Conservation (phyloP, 2,888 invertebrate species). For the Steinernema hermaphroditum region DNA sequence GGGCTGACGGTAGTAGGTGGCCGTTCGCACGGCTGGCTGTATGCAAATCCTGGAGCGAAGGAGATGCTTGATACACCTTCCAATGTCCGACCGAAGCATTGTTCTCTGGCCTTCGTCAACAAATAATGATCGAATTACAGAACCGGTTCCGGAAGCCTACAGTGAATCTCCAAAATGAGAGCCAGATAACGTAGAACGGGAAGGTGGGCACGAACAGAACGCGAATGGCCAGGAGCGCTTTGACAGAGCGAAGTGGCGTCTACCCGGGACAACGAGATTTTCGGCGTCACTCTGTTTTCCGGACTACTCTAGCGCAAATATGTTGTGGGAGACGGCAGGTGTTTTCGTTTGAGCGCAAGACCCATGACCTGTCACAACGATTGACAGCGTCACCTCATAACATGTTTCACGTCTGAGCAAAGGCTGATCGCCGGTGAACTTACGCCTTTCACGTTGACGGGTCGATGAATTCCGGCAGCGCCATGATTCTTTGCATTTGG, state of each 20-base stretch:
- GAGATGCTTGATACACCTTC: no score
- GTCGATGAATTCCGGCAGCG: no score
- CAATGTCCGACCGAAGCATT: no score
- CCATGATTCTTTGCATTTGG: no score
- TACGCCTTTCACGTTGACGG: no score
- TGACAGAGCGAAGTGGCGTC: neutral
- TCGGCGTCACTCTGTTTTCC: neutral
- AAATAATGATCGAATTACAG: neutral
- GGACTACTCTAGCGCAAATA: neutral
- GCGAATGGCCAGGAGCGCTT: conserved; percentile 9
- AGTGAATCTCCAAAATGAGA: neutral
- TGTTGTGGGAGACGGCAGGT: conserved; percentile 17
- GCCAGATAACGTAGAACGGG: conserved; percentile 5
- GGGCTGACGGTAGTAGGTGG: no score
- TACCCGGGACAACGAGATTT: neutral
- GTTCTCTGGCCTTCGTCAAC: no score
- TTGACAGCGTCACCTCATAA: neutral
- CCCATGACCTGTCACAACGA: no score
- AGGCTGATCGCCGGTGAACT: neutral
- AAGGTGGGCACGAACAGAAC: neutral
- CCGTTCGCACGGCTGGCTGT: no score
- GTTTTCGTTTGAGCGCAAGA: neutral
- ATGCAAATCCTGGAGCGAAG: no score
- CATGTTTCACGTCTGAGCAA: conserved; percentile 15
- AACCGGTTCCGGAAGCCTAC: conserved; percentile 14